Conservation (phyloP, 1,140 invertebrate species). For the Nymphalis io region DNA sequence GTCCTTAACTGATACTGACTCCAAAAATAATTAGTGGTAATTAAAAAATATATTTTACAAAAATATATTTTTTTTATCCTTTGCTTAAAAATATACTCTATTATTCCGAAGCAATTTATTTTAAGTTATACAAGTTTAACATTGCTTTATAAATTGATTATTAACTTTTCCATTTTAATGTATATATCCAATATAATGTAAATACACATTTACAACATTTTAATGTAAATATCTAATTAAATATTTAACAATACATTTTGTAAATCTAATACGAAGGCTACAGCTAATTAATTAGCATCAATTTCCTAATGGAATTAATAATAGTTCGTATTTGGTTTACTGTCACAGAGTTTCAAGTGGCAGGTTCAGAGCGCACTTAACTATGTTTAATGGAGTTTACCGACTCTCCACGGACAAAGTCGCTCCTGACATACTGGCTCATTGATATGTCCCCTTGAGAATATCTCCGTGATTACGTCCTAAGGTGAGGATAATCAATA, state of each 20-base stretch:
- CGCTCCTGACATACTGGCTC: slow-evolving; percentile 20
- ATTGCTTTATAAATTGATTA: no score
- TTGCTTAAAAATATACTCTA: no score
- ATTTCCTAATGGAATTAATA: slow-evolving; percentile 33
- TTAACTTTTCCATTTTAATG: no score
- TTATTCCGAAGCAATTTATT: background rate
- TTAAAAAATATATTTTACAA: no score
- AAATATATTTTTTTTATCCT: no score
- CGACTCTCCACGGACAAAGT: slow-evolving; percentile 22
- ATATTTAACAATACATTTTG: no score
- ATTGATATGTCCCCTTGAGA: slow-evolving; percentile 33
- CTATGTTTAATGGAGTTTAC: slow-evolving; percentile 38
- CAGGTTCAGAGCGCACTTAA: slow-evolving; percentile 32
- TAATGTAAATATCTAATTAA: no score
- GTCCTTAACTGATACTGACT: no score
- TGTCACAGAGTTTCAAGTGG: slow-evolving; percentile 32
- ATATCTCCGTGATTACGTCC: slow-evolving; percentile 4
- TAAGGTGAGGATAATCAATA: background rate
- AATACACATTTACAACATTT: no score
- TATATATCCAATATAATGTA: no score
- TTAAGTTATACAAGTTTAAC: background rate
- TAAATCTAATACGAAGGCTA: no score
- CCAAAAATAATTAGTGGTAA: no score
- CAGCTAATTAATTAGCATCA: slow-evolving; percentile 32
- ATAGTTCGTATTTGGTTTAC: slow-evolving; percentile 16